A percentile compares a stretch with the other conserved stretches of the same genome.
Conservation (phyloP, 2,113 vertebrate genomes). For the Lates calcarifer region DNA sequence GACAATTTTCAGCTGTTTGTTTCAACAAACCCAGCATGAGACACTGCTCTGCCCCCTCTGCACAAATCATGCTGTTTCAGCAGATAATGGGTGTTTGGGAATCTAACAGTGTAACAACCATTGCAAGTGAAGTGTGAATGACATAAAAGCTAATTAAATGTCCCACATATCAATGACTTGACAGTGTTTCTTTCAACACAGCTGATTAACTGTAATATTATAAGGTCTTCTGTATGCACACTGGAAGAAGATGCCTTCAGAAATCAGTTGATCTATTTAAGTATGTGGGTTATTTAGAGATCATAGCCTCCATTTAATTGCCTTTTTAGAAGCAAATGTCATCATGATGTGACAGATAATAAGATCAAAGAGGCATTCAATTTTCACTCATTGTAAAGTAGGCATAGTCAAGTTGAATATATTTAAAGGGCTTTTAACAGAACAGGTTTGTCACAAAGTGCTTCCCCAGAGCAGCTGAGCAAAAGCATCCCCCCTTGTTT, state of each 20-base stretch:
- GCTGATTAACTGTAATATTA: constrained; percentile 68
- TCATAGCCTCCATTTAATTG: constrained; percentile 66
- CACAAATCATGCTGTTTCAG: constrained; percentile 35
- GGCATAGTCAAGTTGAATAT: constrained; percentile 22
- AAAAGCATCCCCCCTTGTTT: constrained; percentile 39
- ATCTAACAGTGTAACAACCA: constrained; percentile 20
- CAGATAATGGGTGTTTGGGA: constrained; percentile 42
- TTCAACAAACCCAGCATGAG: constrained; percentile 4
- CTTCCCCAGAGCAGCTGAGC: constrained; percentile 28
- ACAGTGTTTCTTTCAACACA: constrained; percentile 52
- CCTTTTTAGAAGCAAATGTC: constrained; percentile 71
- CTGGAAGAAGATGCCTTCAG: constrained; percentile 48
- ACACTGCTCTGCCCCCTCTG: constrained; percentile 9
- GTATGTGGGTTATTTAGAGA: constrained; percentile 71
- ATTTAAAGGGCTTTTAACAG: constrained; percentile 54
- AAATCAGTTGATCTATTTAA: constrained; percentile 76
- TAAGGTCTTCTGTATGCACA: constrained; percentile 47
- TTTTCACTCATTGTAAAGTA: constrained; percentile 42
- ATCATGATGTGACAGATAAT: constrained; percentile 64
- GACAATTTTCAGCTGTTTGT: constrained; percentile 3
- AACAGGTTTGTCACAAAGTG: constrained; percentile 53
- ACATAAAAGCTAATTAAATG: constrained; percentile 72
- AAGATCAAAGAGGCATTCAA: constrained; percentile 62
- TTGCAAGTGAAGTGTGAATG: constrained; percentile 56
- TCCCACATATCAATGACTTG: constrained; percentile 58